Evolutionary conservation across 1,140 invertebrate genomes (phyloP), one percentile per base, ranked within the genome.

Genomic region (Bombyx mori): DNA sequence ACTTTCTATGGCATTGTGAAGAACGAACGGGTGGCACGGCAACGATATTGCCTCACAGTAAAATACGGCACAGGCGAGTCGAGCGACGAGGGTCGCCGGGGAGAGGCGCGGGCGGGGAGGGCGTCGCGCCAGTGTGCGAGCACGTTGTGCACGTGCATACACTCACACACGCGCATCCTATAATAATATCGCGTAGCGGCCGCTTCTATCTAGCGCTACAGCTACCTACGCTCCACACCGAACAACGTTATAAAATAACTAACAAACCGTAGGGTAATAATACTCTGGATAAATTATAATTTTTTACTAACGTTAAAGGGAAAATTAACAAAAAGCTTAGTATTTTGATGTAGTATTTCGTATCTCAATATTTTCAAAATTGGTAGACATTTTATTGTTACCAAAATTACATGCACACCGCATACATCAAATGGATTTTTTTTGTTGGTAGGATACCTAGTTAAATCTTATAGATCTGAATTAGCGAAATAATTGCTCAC

Each of bases 1-100:
- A 86, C 83, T 86, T 86, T 86, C 83, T 84, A 84, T 84, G 81
- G 79, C 79, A 86, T 84, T 86, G 81, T 82, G 72, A 78, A 75
- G 75, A 79, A 63, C 70, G 75, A 79, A 77, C 75, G 79, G 26
- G 75, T 75, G 74, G 77, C 71, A 71, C 75, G 73, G 81, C 79
- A 81, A 75, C 75, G 78, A 77, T 78, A 81, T 86, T 86, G 82
- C 82, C 73, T 81, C 82, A 85, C 73, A 77, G 72, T 70, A 35
- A 35, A 35, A 35, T 35, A 73, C 71, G 74, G 66, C 71, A 71
- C 44, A 76, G 73, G 71, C 79, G 75, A 72, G 74, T 76, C 78
- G 74, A 75, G 71, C 65, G 61, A 47, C 71, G 63, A 54, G 67
- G 68, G 63, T 57, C 64, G 66, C 69, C 60, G 67, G 55, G 66